Conservation (phyloP, 2,797 vertebrate genomes). For the Eidolon dupreanum region DNA sequence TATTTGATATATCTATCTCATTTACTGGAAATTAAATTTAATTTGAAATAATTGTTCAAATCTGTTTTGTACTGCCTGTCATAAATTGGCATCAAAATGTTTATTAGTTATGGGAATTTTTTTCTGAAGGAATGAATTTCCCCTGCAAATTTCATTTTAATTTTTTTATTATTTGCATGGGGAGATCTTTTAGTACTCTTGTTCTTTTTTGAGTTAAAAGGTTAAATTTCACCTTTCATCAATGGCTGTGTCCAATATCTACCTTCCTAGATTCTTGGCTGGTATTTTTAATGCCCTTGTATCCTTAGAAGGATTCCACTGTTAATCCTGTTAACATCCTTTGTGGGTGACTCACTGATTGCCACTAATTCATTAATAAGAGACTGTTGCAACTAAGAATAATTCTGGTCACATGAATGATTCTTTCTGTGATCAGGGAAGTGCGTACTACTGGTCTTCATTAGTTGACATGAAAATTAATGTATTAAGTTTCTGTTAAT, state of each 20-base stretch:
- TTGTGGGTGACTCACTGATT: not conserved
- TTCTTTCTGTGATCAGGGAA: not conserved
- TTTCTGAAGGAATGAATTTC: not conserved
- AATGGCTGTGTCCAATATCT: not conserved
- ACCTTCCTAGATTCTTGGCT: not conserved
- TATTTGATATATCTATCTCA: not conserved
- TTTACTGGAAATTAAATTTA: constrained; percentile 6
- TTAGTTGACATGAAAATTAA: constrained; percentile 11
- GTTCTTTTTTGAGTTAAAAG: constrained; percentile 21
- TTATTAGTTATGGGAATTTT: constrained; percentile 16
- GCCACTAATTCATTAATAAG: not conserved
- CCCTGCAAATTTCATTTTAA: not conserved
- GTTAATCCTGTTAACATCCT: not conserved
- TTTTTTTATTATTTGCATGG: not conserved
- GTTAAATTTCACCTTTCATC: constrained; percentile 27
- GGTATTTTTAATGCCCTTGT: not conserved
- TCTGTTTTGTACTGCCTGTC: not conserved
- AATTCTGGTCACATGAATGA: not conserved
- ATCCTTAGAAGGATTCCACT: not conserved
- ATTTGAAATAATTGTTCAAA: constrained; percentile 12
- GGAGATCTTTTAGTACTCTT: not conserved
- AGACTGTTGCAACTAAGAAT: not conserved
- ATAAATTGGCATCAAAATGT: not conserved
- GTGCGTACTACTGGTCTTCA: not conserved
- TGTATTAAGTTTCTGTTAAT: constrained; percentile 10